Base-by-base conservation (phyloP, 2,113 vertebrate genomes). In the Oceanites oceanicus region DNA sequence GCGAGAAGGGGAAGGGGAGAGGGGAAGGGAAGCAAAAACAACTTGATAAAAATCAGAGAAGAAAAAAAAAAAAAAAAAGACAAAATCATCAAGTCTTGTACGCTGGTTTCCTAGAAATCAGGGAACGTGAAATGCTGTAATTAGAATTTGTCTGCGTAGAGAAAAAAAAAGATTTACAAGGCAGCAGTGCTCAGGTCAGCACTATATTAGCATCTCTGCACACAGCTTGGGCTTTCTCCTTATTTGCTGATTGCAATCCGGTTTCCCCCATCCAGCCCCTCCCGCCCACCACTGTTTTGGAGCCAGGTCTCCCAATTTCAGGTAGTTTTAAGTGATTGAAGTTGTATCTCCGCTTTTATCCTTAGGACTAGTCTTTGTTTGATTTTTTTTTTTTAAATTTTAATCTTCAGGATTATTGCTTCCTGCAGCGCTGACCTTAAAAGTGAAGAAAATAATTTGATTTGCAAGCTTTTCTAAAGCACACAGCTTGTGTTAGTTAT, bases 271-370 rank as follows among this genome's bases (percentile, higher is more conserved):
- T 5, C 68, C 85, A 91, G 18, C n/a, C 82, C 53, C 74, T 67
- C 66, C 88, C 8, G 0, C 30, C 29, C 29, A 2, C 20, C 27
- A 4, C 12, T 0, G 1, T 25, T 94, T 73, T 42, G 16, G 59
- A 92, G n/a, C 49, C 26, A 76, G 59, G 26, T 58, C 71, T 84
- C 62, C 52, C 53, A 15, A 11, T 90, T 95, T 81, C 91, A 97
- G 96, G 96, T 94, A 95, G 42, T 83, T 95, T 86, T 66, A 85
- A 88, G 82, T 66, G 90, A 94, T 25, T 96, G 86, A 96, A 95
- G 86, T 68, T 83, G 52, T 85, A 90, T 74, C 56, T 91, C 77
- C 59, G 92, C 72, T 63, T 91, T 89, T 87, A 88, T 94, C 59
- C 53, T 62, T 68, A 82, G 67, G 15, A 80, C 58, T 74, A 81